Evolutionary conservation across 2,888 invertebrate genomes (phyloP), one percentile per base, ranked within the genome.

Genomic region (Rhagophthalmus giganteus): DNA sequence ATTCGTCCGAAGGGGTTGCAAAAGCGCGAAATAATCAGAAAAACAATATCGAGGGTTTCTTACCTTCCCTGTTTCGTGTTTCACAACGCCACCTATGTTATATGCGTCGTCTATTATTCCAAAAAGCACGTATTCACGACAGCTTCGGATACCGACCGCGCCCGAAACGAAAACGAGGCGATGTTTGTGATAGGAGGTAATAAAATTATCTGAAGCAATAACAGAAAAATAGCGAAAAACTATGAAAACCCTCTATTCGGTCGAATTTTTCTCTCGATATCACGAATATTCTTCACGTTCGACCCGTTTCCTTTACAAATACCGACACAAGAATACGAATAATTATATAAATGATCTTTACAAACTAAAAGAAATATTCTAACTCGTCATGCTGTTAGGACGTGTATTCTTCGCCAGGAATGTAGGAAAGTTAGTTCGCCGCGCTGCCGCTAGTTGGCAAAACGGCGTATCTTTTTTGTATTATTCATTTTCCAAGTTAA

Each of bases 121-220:
- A 68, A 69, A 74, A 74, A 74, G 75, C 75, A 75, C 75, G 75
- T 74, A 75, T 69, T 69, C 70, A 69, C 68, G 64, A 63, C 61
- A 65, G 61, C 62, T 71, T 66, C 61, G 60, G 62, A 55, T 57
- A 34, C 65, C 71, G 72, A 72, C 31, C 51, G 49, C 59, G 40
- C 32, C 67, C 72, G 72, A 71, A 41, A 49, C 51, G 47, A 53
- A 59, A 56, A 68, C 70, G 71, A 70, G 62, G 66, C 68, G 66
- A 53, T 67, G 69, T 66, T 69, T 59, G 64, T 65, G 62, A 65
- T 66, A 68, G 66, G 62, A 63, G 65, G 63, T 63, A 65, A 65
- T 65, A 65, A 65, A 66, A 66, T 68, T 67, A 62, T 67, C 61
- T 58, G 54, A 65, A 67, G 65, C 66, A 64, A 58, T 61, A 51